Conservation (phyloP, 2,888 invertebrate species). For the Cosmorhoe ocellata region DNA sequence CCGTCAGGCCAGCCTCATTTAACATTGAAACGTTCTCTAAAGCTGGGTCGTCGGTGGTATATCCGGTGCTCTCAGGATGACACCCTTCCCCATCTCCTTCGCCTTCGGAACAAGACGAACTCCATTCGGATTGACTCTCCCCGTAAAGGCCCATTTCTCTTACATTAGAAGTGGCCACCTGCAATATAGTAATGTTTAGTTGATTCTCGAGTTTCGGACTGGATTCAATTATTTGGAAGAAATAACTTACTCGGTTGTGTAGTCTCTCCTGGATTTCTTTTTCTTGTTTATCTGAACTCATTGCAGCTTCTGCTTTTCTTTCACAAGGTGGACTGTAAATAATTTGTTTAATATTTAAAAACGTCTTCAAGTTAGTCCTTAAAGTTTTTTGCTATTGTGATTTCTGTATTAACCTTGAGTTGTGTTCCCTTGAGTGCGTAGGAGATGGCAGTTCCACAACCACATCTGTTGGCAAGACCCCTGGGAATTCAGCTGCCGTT, state of each 20-base stretch:
- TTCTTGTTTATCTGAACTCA: slow-evolving; percentile 60
- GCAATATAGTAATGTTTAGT: not conserved
- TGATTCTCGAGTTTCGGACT: no score
- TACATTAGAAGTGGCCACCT: slow-evolving; percentile 68
- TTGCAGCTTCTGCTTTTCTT: slow-evolving; percentile 54
- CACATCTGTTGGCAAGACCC: slow-evolving; percentile 76
- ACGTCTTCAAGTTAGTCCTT: no score
- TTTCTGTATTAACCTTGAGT: slow-evolving; percentile 43
- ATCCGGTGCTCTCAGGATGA: slow-evolving; percentile 88
- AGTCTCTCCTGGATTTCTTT: slow-evolving; percentile 66
- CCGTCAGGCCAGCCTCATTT: slow-evolving; percentile 92
- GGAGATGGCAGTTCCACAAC: slow-evolving; percentile 75
- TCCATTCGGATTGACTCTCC: slow-evolving; percentile 93
- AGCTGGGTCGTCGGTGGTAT: slow-evolving; percentile 94
- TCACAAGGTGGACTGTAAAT: slow-evolving; percentile 53
- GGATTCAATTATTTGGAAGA: no score
- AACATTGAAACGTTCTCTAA: slow-evolving; percentile 92
- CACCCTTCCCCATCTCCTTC: slow-evolving; percentile 75
- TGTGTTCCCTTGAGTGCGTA: slow-evolving; percentile 50
- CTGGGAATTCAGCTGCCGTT: slow-evolving; percentile 65
- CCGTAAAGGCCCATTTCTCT: slow-evolving; percentile 76
- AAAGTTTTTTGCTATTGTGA: no score
- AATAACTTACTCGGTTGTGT: slow-evolving; percentile 61
- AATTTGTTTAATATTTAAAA: no score
- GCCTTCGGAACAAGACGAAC: slow-evolving; percentile 83